Evolutionary conservation across 2,888 invertebrate genomes (phyloP), one percentile per base, ranked within the genome.

Genomic region (Campopleginae sp.): DNA sequence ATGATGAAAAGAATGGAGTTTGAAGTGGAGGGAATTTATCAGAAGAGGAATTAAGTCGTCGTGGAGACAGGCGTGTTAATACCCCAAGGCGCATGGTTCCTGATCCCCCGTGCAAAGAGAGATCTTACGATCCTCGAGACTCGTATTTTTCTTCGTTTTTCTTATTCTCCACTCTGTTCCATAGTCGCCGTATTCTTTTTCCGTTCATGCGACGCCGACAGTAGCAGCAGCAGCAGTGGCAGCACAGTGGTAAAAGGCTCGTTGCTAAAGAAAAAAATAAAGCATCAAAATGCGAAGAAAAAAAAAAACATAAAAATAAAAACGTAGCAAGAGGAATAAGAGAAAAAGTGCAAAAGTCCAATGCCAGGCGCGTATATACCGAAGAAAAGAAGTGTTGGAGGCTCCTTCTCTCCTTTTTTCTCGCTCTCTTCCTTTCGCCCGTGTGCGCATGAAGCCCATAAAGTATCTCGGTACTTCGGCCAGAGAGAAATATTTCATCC

Each of bases 401-500:
- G 12, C 44, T 63, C 77, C 78, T 51, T 58, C 54, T 46, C 58
- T 46, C 38, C 19, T 12, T 23, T 27, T 46, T 27, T 71, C 23
- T 48, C 14, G 12, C 61, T 54, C 58, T 68, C 78, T 12, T 51
- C 27, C 31, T 23, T 54, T 31, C 74, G n/a, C 72, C 19, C 42
- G 68, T 70, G 75, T 75, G 85, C 82, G 79, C 85, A 76, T 76
- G 72, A 66, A 85, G 80, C 79, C 82, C 85, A 85, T 85, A 85
- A 85, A 85, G 76, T 85, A 85, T 85, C 85, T 82, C 80, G 85
- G 85, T 85, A 85, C 85, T 85, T 82, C 72, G 81, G 85, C 51
- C 80, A 80, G 82, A 80, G 85, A 82, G 82, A 85, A 82, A 85
- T 85, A 85, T 85, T 82, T 85, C 85, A 85, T 85, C 85, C 85